A percentile compares a stretch with the other conserved stretches of the same genome.
phyloP scores from a whole-genome alignment of 2,797 vertebrate genomes.

The Labroides dimidiatus region DNA sequence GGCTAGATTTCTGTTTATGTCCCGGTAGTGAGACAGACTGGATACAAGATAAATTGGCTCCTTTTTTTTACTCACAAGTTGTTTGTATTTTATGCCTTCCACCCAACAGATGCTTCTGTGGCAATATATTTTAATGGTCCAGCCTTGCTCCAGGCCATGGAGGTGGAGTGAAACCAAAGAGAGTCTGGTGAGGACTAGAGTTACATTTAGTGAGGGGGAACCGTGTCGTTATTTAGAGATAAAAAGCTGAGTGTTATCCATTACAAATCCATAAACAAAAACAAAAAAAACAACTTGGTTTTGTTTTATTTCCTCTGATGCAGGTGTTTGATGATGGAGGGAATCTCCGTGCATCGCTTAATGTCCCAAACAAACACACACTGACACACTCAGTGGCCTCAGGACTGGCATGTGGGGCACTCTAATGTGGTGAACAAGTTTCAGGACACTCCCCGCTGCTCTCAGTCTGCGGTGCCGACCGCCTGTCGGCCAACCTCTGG shows the following conservation, averaged over 20 bases:
- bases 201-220: constrained; percentile 32
- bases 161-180: constrained; percentile 52
- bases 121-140: constrained; percentile 77
- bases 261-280: constrained; percentile 11
- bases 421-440: constrained; percentile 65
- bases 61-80: constrained; percentile 72
- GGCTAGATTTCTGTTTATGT: constrained; percentile 24
- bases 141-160: constrained; percentile 59
- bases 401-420: constrained; percentile 59
- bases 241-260: not conserved
- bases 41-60: constrained; percentile 66
- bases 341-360: constrained; percentile 11
- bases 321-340: constrained; percentile 12
- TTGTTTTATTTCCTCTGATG: constrained; percentile 5
- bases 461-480: constrained; percentile 67
- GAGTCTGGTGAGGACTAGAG: constrained; percentile 43
- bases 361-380: constrained; percentile 18
- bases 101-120: constrained; percentile 67
- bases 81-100: constrained; percentile 78
- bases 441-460: constrained; percentile 72
- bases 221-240: constrained; percentile 16
- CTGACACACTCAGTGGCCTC: constrained; percentile 33
- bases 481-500: constrained; percentile 69
- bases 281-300: not conserved
- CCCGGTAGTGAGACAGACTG: constrained; percentile 32